Percentiles rank a stretch among this genome's conserved stretches.
Evolutionary conservation across 2,113 vertebrate genomes (phyloP).

Genomic region (Candoia aspera): DNA sequence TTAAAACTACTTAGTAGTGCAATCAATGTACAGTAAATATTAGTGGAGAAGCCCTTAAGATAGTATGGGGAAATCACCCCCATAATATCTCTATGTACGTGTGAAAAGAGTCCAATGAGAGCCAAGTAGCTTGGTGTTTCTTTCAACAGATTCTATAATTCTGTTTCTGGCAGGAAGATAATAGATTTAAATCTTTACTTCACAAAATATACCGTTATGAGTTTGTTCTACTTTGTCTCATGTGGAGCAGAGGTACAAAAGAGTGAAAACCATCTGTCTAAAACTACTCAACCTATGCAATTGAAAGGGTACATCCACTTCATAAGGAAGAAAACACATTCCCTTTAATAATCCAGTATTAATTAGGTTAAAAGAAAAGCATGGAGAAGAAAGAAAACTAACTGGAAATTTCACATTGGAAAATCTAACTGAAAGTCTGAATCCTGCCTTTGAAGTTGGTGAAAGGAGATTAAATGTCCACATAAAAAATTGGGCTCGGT

Average conservation of each 20-base stretch:
- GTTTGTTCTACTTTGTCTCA: background rate
- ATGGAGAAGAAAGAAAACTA: background rate
- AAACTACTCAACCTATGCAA: slow-evolving; percentile 22
- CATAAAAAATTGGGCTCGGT: slow-evolving; percentile 48
- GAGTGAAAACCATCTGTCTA: background rate
- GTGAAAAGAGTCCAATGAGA: background rate
- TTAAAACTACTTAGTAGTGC: background rate
- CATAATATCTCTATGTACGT: background rate
- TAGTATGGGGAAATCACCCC: background rate
- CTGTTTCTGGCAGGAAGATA: accelerated
- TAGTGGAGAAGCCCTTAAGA: background rate
- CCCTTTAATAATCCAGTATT: slow-evolving; percentile 33
- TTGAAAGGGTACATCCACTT: slow-evolving; percentile 1
- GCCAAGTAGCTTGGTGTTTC: background rate
- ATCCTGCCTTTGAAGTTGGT: slow-evolving; percentile 48
- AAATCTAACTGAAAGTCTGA: slow-evolving; percentile 23
- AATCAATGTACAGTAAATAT: background rate
- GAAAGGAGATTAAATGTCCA: slow-evolving; percentile 57
- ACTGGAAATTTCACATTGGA: slow-evolving; percentile 29
- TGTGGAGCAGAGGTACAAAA: background rate
- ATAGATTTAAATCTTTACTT: background rate
- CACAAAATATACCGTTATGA: background rate
- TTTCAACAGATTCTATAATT: background rate
- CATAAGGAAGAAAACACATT: slow-evolving; percentile 21
- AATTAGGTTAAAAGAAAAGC: slow-evolving; percentile 12